These are phyloP conservation scores for Caranx melampygus DNA, from an alignment of 2,113 vertebrate genomes.

Conservation along the genomic window DNA sequence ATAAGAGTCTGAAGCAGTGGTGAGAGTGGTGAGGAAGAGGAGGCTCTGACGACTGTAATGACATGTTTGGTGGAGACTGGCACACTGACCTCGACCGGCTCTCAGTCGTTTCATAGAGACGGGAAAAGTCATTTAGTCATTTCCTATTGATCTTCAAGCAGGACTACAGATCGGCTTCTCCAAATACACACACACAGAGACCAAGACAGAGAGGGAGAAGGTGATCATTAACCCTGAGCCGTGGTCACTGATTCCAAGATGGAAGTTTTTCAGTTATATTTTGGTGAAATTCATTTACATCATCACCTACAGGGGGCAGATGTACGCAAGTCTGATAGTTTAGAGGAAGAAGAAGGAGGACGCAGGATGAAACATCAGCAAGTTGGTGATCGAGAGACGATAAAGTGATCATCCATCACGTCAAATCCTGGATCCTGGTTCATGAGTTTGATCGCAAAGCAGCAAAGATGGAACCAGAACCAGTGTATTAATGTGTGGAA, in stretches of 20 bases:
- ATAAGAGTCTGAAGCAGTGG: background rate
- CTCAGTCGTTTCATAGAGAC: background rate
- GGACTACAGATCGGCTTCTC: background rate
- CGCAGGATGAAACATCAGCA: background rate
- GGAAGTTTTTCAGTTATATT: background rate
- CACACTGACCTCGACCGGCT: constrained; percentile 30
- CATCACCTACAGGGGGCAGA: background rate
- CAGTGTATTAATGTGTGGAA: no score
- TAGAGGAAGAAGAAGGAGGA: no score
- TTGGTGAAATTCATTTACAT: background rate
- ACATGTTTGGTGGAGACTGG: constrained; percentile 23
- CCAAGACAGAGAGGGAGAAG: background rate
- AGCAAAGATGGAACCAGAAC: no score
- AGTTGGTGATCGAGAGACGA: no score
- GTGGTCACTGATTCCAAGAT: background rate
- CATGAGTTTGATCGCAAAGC: no score
- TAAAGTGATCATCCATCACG: no score
- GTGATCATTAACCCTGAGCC: no score
- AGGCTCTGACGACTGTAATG: background rate
- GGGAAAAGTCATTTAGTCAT: constrained; percentile 10
- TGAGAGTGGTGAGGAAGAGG: no score
- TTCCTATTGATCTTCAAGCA: background rate
- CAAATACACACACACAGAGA: background rate
- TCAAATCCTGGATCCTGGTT: no score
- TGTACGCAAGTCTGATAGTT: background rate